Evolutionary conservation across 2,888 invertebrate species (phyloP).

Genomic region (Rambutsinella grinnellia): DNA sequence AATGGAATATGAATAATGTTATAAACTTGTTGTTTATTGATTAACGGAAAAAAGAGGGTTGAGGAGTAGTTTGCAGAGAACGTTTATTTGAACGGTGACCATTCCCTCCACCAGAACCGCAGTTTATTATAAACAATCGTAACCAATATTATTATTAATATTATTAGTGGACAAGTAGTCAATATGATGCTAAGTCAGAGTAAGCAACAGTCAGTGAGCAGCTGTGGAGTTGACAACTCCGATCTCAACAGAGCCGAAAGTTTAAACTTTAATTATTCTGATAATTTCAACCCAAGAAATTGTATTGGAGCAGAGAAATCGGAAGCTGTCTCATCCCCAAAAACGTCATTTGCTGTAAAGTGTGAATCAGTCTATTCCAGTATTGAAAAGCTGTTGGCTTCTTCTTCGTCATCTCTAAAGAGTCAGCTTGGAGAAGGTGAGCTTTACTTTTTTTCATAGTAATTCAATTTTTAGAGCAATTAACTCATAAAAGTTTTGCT

Average conservation of each 20-base stretch:
- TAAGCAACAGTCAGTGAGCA: slow-evolving; percentile 33
- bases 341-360: slow-evolving; percentile 27
- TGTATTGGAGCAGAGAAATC: not conserved
- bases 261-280: not conserved
- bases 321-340: slow-evolving; percentile 6
- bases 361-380: slow-evolving; percentile 65
- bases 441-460: too few species aligned
- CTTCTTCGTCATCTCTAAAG: slow-evolving; percentile 22
- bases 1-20: slow-evolving; percentile 18
- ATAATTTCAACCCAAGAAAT: not conserved
- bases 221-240: slow-evolving; percentile 11
- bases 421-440: too few species aligned
- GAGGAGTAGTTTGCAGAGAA: slow-evolving; percentile 16
- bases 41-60: slow-evolving; percentile 23
- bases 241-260: not conserved
- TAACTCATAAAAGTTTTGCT: too few species aligned
- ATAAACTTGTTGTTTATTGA: slow-evolving; percentile 41
- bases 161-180: slow-evolving; percentile 1
- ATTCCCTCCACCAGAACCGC: not conserved
- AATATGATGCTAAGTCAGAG: slow-evolving; percentile 48
- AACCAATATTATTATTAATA: slow-evolving; percentile 12
- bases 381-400: slow-evolving; percentile 64
- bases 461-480: too few species aligned
- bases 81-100: not conserved
- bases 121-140: slow-evolving; percentile 2